phyloP scores from a whole-genome alignment of 1,140 invertebrate genomes.

The Ridgeia piscesae region DNA sequence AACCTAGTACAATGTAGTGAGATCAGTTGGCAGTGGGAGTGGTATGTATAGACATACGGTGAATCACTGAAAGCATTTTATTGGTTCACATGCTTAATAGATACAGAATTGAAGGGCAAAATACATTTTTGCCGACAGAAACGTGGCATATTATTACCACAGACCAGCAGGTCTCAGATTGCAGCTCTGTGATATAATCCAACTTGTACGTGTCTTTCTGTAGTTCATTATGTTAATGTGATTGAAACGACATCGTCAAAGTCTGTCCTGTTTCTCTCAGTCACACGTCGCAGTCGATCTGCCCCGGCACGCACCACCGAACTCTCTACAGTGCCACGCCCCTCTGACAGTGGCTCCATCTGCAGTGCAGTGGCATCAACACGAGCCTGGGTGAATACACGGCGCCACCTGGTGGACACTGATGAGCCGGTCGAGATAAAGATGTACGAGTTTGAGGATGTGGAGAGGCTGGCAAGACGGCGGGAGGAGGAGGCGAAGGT shows the following conservation, averaged over 20 bases:
- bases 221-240: neutral
- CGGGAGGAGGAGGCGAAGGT: constrained; percentile 47
- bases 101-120: no score
- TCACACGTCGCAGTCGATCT: constrained; percentile 49
- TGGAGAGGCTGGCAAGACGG: constrained; percentile 62
- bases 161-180: no score
- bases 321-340: constrained; percentile 34
- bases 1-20: no score
- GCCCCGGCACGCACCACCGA: constrained; percentile 47
- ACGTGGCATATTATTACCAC: no score
- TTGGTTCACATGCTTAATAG: no score
- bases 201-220: no score
- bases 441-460: constrained; percentile 62
- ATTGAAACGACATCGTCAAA: neutral
- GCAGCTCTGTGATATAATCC: no score
- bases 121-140: no score
- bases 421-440: constrained; percentile 53
- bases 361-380: constrained; percentile 38
- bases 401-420: constrained; percentile 40
- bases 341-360: constrained; percentile 36
- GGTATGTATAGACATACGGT: no score
- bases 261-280: constrained; percentile 33
- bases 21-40: no score
- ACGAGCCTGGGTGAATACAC: constrained; percentile 48
- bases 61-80: no score